Evolutionary conservation across 2,888 invertebrate species (phyloP).

Genomic region (Sisyra nigra): DNA sequence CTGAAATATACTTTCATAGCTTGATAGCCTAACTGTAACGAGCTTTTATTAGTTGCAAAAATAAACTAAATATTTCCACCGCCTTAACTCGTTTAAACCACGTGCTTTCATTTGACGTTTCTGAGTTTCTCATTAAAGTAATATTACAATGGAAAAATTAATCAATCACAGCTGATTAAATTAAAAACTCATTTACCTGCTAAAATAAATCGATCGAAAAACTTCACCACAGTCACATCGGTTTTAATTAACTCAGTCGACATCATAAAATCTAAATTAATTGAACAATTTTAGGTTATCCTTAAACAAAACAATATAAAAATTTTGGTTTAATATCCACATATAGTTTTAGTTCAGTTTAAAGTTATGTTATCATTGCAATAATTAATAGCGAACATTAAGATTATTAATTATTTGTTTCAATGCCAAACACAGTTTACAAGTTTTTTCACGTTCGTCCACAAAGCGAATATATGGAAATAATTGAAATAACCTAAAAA

Average conservation of each 20-base stretch:
- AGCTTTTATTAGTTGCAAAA: too few species aligned
- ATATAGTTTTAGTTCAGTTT: too few species aligned
- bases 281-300: background rate
- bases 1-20: too few species aligned
- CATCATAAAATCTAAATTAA: background rate
- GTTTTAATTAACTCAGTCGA: constrained; percentile 16
- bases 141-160: background rate
- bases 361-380: too few species aligned
- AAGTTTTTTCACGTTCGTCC: too few species aligned
- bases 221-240: constrained; percentile 36
- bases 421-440: too few species aligned
- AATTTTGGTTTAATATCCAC: too few species aligned
- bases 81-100: too few species aligned
- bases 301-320: background rate
- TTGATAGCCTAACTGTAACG: too few species aligned
- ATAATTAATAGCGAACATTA: too few species aligned
- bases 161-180: background rate
- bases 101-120: background rate
- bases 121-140: background rate
- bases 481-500: background rate
- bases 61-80: too few species aligned
- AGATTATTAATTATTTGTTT: too few species aligned
- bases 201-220: constrained; percentile 26
- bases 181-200: constrained; percentile 27
- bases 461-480: background rate